These are phyloP conservation scores for Pithys albifrons DNA, from an alignment of 2,113 vertebrate genomes.

Conservation along the genomic window DNA sequence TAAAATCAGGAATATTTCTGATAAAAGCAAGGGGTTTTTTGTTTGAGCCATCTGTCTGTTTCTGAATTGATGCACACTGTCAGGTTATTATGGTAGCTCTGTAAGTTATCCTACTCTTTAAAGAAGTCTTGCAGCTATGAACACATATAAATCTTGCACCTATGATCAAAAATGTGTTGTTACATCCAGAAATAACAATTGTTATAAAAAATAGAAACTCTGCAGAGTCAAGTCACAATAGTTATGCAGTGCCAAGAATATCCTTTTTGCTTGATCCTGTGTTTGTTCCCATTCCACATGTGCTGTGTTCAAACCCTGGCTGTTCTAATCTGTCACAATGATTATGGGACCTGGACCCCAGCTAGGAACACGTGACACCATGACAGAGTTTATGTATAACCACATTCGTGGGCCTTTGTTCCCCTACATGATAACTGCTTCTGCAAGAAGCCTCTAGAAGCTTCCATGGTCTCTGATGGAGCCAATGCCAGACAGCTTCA, in stretches of 20 bases:
- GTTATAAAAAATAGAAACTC: background rate
- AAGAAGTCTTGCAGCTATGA: background rate
- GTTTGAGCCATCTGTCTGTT: background rate
- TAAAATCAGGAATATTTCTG: background rate
- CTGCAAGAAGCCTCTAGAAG: background rate
- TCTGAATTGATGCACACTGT: background rate
- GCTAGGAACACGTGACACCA: background rate
- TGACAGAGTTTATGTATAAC: background rate
- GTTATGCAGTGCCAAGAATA: background rate
- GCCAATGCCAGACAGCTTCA: background rate
- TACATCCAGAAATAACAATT: background rate
- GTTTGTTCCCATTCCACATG: background rate
- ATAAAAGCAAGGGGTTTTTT: background rate
- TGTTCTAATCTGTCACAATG: background rate
- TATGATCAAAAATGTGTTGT: background rate
- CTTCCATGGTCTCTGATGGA: background rate
- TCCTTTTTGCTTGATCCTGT: accelerated
- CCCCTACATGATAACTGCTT: background rate
- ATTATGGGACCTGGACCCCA: background rate
- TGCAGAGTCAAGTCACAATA: background rate
- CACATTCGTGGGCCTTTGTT: background rate
- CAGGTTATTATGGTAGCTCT: background rate
- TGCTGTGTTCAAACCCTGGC: background rate
- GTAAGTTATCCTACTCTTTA: background rate
- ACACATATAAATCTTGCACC: background rate